Evolutionary conservation across 2,113 vertebrate genomes (phyloP).

Genomic region (Ploceus nigricollis): DNA sequence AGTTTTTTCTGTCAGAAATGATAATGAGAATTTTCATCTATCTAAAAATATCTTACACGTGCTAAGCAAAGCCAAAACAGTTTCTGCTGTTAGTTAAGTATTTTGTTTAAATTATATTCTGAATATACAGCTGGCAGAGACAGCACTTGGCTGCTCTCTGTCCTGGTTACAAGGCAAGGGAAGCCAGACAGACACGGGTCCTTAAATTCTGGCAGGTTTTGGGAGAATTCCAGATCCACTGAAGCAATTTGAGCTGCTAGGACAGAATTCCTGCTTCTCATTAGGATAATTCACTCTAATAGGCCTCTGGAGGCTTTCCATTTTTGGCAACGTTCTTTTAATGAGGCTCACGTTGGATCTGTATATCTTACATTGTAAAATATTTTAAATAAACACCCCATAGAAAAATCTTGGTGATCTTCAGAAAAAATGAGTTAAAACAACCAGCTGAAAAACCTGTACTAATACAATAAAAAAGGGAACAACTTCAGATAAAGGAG

Average conservation of each 20-base stretch:
- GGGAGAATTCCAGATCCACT: constrained; percentile 17
- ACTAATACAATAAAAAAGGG: not conserved
- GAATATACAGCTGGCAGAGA: not conserved
- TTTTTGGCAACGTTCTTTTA: constrained; percentile 44
- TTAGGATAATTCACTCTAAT: constrained; percentile 36
- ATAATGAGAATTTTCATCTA: not conserved
- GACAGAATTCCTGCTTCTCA: constrained; percentile 39
- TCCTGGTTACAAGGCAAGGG: not conserved
- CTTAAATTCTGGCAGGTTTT: constrained; percentile 3
- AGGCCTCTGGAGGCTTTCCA: constrained; percentile 34
- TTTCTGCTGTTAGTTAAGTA: not conserved
- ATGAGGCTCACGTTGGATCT: constrained; percentile 51
- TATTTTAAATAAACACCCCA: constrained; percentile 13
- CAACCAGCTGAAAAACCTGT: not conserved
- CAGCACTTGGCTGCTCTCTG: not conserved
- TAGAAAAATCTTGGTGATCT: not conserved
- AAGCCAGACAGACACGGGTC: not conserved
- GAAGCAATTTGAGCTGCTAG: constrained; percentile 40
- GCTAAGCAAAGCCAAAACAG: not conserved
- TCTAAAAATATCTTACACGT: not conserved
- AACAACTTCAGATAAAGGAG: not conserved
- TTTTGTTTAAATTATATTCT: not conserved
- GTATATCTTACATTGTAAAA: not conserved
- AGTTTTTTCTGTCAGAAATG: not conserved
- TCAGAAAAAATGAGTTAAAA: not conserved